Evolutionary conservation across 2,113 vertebrate species (phyloP).

Genomic region (Clarias macrocephalus): DNA sequence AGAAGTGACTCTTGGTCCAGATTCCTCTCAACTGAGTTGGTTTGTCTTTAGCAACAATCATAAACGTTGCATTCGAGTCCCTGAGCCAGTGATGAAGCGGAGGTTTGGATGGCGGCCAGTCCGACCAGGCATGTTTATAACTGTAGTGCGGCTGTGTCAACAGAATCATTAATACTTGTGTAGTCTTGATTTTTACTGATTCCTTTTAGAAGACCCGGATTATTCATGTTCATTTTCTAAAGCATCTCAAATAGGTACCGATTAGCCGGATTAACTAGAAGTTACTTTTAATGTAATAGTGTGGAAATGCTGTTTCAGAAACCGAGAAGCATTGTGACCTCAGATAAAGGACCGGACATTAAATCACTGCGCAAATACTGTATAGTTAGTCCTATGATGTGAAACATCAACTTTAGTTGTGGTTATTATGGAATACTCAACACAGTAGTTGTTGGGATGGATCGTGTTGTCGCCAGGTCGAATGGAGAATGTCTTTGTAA

Average conservation of each 20-base stretch:
- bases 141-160: background rate
- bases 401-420: background rate
- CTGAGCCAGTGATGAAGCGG: background rate
- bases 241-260: background rate
- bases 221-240: background rate
- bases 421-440: background rate
- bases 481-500: background rate
- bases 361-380: background rate
- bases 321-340: background rate
- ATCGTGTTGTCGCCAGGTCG: background rate
- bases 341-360: background rate
- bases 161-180: background rate
- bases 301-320: background rate
- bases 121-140: constrained; percentile 1
- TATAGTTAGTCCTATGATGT: background rate
- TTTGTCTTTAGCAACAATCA: constrained; percentile 42
- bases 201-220: background rate
- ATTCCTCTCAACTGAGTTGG: constrained; percentile 42
- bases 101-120: constrained; percentile 16
- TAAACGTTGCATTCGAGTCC: background rate
- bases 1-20: constrained; percentile 14
- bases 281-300: background rate
- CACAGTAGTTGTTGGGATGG: background rate
- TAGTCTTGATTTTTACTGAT: background rate
- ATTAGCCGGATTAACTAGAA: background rate